phyloP scores from a whole-genome alignment of 2,888 invertebrate species.

The Calameuta pallipes region DNA sequence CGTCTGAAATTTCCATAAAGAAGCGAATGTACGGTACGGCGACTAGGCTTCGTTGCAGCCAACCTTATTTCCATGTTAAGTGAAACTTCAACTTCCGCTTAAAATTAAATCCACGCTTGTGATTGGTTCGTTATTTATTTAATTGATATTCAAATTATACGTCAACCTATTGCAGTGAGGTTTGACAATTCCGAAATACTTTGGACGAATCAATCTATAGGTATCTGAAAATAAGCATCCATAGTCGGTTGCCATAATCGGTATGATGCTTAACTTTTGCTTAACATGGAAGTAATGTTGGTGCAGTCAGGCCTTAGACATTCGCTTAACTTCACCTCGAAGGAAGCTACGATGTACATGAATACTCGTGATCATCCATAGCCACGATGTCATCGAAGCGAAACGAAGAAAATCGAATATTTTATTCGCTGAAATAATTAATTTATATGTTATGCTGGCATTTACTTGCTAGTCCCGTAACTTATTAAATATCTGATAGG shows the following conservation, averaged over 20 bases:
- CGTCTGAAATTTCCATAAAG: background rate
- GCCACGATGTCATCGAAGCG: background rate
- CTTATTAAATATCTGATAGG: background rate
- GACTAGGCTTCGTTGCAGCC: background rate
- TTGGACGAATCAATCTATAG: background rate
- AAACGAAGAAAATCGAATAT: background rate
- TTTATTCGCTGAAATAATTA: background rate
- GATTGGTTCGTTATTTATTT: background rate
- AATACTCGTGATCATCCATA: background rate
- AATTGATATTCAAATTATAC: background rate
- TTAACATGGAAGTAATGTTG: background rate
- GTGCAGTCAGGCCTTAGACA: background rate
- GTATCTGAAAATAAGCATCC: background rate
- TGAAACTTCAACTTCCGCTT: background rate
- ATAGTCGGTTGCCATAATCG: background rate
- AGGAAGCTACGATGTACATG: background rate
- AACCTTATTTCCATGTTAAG: background rate
- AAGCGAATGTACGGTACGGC: background rate
- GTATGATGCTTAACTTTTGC: background rate
- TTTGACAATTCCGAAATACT: background rate
- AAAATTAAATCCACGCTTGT: background rate
- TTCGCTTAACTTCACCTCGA: background rate
- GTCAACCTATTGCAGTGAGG: background rate
- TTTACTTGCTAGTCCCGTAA: no score
- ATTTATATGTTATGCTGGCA: no score